A percentile compares a stretch with the other conserved stretches of the same genome.
phyloP scores from a whole-genome alignment of 2,113 vertebrate species.

The Oceanodroma tethys region DNA sequence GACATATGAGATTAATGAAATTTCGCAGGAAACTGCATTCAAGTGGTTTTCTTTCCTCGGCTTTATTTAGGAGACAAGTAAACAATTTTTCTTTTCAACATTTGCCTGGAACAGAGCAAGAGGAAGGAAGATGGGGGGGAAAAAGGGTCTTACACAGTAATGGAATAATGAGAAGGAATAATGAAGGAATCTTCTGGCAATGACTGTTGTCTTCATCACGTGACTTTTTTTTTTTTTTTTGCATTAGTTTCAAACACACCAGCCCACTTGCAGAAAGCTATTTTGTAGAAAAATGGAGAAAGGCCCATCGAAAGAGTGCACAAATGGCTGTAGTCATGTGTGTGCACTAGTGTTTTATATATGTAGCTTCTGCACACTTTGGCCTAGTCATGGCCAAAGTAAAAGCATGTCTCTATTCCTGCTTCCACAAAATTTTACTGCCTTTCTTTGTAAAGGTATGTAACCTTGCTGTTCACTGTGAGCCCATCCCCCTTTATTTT shows the following conservation, averaged over 20 bases:
- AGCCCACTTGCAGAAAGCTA: neutral
- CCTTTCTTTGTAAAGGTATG: neutral
- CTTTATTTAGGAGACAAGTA: neutral
- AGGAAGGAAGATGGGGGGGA: neutral
- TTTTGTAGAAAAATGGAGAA: neutral
- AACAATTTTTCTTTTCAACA: neutral
- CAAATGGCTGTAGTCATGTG: neutral
- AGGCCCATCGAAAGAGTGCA: neutral
- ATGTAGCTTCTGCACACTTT: neutral
- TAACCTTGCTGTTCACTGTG: neutral
- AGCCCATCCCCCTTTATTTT: neutral
- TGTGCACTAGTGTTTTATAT: neutral
- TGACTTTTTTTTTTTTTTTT: neutral
- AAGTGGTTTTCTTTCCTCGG: neutral
- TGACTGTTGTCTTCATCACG: neutral
- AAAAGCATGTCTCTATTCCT: neutral
- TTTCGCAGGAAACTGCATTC: neutral
- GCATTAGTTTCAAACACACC: neutral
- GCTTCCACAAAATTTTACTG: neutral
- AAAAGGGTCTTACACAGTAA: neutral
- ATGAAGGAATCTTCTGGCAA: neutral
- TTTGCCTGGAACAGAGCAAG: neutral
- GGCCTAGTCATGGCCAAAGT: neutral
- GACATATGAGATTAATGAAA: neutral
- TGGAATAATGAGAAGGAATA: neutral